These are phyloP conservation scores for Muntiacus reevesi DNA, from an alignment of 2,113 vertebrate genomes.

Conservation along the genomic window DNA sequence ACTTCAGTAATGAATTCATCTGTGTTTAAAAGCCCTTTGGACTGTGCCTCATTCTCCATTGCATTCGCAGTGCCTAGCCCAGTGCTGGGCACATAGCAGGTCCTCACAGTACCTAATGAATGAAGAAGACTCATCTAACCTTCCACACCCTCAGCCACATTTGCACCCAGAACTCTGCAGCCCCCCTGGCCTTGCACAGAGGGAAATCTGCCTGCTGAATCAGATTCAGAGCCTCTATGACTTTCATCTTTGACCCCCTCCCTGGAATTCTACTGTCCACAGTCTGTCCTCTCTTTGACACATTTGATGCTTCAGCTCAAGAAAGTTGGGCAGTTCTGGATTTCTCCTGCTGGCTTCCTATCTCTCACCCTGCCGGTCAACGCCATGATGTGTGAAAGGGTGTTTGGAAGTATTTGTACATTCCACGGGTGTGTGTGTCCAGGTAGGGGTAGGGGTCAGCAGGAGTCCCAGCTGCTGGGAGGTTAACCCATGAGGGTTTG, in stretches of 20 bases:
- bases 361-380: neutral
- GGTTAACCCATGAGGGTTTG: neutral
- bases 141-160: neutral
- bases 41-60: neutral
- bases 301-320: neutral
- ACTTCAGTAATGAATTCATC: neutral
- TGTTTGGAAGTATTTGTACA: neutral
- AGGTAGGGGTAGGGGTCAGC: accelerated
- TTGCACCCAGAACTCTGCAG: neutral
- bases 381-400: neutral
- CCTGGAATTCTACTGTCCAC: neutral
- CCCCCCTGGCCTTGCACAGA: neutral
- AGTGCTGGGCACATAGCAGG: neutral
- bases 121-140: neutral
- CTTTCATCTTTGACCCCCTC: neutral
- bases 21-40: neutral
- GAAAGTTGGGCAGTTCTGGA: neutral
- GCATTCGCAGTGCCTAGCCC: neutral
- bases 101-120: neutral
- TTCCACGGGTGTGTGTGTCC: neutral
- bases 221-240: neutral
- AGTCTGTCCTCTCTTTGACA: neutral
- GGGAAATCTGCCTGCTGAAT: neutral
- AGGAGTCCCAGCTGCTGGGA: neutral
- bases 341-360: neutral